Base-by-base conservation (phyloP, 2,888 invertebrate genomes). In the Lycia hirtaria region DNA sequence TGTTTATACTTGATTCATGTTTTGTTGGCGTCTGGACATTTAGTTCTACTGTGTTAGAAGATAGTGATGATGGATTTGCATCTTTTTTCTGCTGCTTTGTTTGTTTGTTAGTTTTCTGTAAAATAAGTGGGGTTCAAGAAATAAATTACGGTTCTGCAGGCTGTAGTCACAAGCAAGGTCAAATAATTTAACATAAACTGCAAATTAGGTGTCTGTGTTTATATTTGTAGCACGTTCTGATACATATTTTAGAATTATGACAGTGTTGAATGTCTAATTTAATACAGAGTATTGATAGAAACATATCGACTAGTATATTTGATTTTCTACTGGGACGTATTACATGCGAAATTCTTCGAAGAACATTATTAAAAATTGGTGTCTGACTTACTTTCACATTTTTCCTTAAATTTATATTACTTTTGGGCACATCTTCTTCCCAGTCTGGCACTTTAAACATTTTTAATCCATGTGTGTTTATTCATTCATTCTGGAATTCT, bases 361-460 rank as follows among this genome's bases (percentile, higher is more conserved):
- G 17, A 15, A 41, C 15, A 26, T n/a, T 17, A 4, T 15, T 3
- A 24, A 9, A 2, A 4, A 1, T 9, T 12, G 0, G 3, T 15
- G 41, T 14, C 2, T 3, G 47, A 53, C 60, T 60, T 55, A 65
- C 65, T 17, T 59, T 61, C 12, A 22, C n/a, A 35, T 49, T 59
- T 38, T 54, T 59, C 38, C 10, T 59, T 38, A 67, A 56, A 20
- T 32, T 56, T 19, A 54, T 43, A 28, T 58, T 60, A 5, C 38
- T 56, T 48, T 67, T 71, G 4, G 71, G 64, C 17, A 71, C 68
- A 63, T 72, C 74, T n/a, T 65, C 64, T 15, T 75, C 78, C 78
- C 78, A 80, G 14, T 69, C 62, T 30, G 70, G 70, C 20, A 63
- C 67, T 67, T 55, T 68, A 62, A 80, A 80, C 69, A 72, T 72